A percentile compares a stretch with the other conserved stretches of the same genome.
These are phyloP conservation scores for Helostoma temminkii DNA, from an alignment of 2,797 vertebrate genomes.

Conservation along the genomic window DNA sequence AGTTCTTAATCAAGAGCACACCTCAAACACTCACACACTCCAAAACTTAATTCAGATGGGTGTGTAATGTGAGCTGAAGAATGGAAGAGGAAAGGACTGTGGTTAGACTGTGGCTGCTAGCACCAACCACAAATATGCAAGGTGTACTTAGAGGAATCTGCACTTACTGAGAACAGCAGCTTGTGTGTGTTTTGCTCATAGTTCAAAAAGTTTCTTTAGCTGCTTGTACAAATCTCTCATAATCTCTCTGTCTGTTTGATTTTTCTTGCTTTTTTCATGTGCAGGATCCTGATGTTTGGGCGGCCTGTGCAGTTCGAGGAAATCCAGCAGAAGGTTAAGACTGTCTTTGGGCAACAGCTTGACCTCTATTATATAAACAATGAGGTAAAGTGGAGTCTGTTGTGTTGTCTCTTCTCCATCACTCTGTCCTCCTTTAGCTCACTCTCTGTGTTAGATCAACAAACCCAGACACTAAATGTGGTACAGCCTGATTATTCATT, in stretches of 20 bases:
- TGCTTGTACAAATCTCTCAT: constrained; percentile 35
- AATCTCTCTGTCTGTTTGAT: constrained; percentile 28
- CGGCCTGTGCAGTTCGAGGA: constrained; percentile 95
- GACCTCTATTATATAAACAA: constrained; percentile 98
- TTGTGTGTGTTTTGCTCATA: constrained; percentile 60
- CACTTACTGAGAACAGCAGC: constrained; percentile 60
- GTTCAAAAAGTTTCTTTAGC: constrained; percentile 34
- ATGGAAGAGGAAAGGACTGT: constrained; percentile 82
- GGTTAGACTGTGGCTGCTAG: constrained; percentile 87
- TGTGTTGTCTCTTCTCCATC: background rate
- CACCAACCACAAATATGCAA: constrained; percentile 92
- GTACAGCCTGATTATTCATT: background rate
- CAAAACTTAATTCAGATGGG: constrained; percentile 72
- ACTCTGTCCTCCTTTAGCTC: background rate
- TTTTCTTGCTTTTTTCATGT: constrained; percentile 14
- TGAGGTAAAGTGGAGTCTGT: constrained; percentile 85
- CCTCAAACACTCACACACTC: constrained; percentile 39
- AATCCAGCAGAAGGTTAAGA: constrained; percentile 94
- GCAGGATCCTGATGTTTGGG: constrained; percentile 94
- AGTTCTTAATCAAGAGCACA: constrained; percentile 59
- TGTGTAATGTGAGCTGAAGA: constrained; percentile 85
- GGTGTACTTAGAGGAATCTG: constrained; percentile 88
- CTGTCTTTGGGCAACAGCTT: constrained; percentile 93
- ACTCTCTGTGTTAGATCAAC: background rate
- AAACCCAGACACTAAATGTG: background rate